phyloP scores from a whole-genome alignment of 2,797 vertebrate species.

The Toxotes lorentzi region DNA sequence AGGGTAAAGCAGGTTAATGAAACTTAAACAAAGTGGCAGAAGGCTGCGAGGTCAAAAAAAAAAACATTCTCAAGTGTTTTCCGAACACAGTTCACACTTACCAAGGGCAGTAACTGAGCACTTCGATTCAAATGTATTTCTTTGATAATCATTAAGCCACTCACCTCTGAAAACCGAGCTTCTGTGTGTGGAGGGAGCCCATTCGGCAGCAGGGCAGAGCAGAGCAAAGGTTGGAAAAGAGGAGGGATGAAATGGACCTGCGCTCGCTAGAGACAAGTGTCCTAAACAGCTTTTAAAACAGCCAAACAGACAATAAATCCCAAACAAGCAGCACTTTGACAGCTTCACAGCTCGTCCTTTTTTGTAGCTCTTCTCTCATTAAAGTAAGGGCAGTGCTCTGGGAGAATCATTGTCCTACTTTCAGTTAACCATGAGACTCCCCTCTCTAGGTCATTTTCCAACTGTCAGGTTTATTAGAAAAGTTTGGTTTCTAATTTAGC shows the following conservation, averaged over 20 bases:
- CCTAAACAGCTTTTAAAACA: conserved; percentile 61
- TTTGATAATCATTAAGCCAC: conserved; percentile 77
- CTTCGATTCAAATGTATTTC: conserved; percentile 60
- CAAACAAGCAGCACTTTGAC: conserved; percentile 61
- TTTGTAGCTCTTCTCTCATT: conserved; percentile 58
- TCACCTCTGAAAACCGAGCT: conserved; percentile 73
- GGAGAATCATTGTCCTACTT: conserved; percentile 64
- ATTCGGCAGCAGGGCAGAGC: conserved; percentile 58
- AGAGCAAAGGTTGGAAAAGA: conserved; percentile 76
- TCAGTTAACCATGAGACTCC: conserved; percentile 73
- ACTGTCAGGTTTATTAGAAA: conserved; percentile 59
- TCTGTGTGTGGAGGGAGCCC: conserved; percentile 45
- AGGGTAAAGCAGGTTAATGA: conserved; percentile 8
- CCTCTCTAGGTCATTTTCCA: conserved; percentile 66
- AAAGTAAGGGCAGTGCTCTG: conserved; percentile 65
- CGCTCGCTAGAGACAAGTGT: conserved; percentile 47
- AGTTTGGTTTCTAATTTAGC: conserved; percentile 60
- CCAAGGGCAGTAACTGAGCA: conserved; percentile 28
- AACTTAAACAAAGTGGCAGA: conserved; percentile 31
- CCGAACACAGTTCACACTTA: conserved; percentile 16
- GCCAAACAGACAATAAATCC: conserved; percentile 62
- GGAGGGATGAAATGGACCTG: conserved; percentile 55
- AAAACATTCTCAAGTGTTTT: conserved; percentile 25
- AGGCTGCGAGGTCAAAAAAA: conserved; percentile 28
- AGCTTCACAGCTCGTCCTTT: conserved; percentile 60